These are phyloP conservation scores for Gambusia affinis DNA, from an alignment of 2,113 vertebrate genomes.

Conservation along the genomic window DNA sequence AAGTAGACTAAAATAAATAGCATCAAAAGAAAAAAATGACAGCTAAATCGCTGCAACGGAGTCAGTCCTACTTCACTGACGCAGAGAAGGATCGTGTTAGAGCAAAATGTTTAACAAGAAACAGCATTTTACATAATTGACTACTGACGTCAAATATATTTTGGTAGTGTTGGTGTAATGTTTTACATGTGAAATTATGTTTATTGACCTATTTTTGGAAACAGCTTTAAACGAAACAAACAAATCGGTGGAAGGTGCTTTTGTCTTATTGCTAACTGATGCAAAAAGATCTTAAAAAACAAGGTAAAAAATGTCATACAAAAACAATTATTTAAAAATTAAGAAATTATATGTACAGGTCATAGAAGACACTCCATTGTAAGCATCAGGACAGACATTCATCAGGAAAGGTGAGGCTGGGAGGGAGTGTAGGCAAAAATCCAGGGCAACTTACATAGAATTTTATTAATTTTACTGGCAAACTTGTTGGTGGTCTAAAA, in stretches of 20 bases:
- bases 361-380: background rate
- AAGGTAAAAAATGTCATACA: background rate
- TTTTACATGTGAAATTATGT: background rate
- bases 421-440: too few species aligned
- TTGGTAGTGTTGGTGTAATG: background rate
- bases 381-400: background rate
- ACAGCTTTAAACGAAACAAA: too few species aligned
- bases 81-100: background rate
- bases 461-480: too few species aligned
- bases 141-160: background rate
- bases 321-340: background rate
- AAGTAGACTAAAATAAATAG: background rate
- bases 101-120: background rate
- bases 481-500: background rate
- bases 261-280: too few species aligned
- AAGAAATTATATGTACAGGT: background rate
- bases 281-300: background rate
- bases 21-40: background rate
- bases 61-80: background rate
- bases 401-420: background rate
- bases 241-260: too few species aligned
- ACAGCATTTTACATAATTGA: background rate
- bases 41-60: background rate
- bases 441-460: too few species aligned
- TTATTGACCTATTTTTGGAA: too few species aligned